Base-by-base conservation (phyloP, 1,140 invertebrate species). In the Tetragnatha versicolor region DNA sequence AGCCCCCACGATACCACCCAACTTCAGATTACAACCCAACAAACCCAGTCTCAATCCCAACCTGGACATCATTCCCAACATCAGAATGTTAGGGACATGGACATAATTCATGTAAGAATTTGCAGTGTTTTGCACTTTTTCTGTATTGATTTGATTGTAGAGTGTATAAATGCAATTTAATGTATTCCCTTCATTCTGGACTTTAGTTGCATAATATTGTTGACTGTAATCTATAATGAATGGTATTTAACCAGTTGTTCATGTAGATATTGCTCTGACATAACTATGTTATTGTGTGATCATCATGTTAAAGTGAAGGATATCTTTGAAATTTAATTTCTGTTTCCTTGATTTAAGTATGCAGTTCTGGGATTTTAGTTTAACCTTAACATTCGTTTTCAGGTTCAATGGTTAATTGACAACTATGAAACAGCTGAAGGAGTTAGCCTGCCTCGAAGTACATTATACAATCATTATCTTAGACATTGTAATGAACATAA, bases 391-490 rank as follows among this genome's bases (percentile, higher is more conserved):
- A 12, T 29, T 58, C 35, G n/a, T 10, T 47, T 35, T 0, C 37
- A 97, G 94, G 93, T 98, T 81, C 94, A 97, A 86, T 99, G 98
- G 98, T 88, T 99, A 81, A 89, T 97, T 82, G 94, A 98, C 84
- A 98, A 99, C 88, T 99, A 99, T 85, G 97, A 99, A 88, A 97
- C 94, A 27, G 95, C 96, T 3, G 97, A 99, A 86, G 97, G 97
- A 80, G 97, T 98, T 22, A 98, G 95, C 79, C 88, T 99, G 65
- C 97, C 97, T 9, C 90, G 98, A 45, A 97, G 94, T 25, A 99
- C 97, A 14, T 88, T 99, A 7, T 99, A 99, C 87, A 93, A 94
- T 84, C 97, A 99, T 88, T 99, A 99, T 87, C 88, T 98, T 81
- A 90, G 94, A 27, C 96, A 98, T 85, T 99, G 97, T 87, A 90